A percentile compares a stretch with the other conserved stretches of the same genome.
These are phyloP conservation scores for Nymphalis c-album DNA, from an alignment of 2,888 invertebrate genomes.

Conservation along the genomic window DNA sequence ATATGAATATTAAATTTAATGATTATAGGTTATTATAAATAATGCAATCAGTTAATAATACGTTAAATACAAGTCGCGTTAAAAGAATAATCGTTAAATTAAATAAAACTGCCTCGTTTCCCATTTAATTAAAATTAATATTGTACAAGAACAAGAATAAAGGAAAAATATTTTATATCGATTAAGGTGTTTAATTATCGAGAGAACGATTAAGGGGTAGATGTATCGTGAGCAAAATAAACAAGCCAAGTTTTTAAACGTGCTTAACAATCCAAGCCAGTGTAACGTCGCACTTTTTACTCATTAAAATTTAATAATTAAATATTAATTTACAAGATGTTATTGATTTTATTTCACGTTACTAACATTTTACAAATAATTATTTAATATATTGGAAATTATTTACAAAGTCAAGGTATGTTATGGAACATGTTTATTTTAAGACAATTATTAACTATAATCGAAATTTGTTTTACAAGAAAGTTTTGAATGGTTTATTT, in stretches of 20 bases:
- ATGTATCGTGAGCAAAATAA: background rate
- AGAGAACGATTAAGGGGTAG: slow-evolving; percentile 28
- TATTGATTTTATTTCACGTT: background rate
- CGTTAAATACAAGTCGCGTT: slow-evolving; percentile 16
- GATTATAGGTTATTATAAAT: background rate
- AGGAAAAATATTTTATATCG: slow-evolving; percentile 48
- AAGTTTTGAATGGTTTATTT: too few species aligned
- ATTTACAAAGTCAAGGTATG: too few species aligned
- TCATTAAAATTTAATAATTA: too few species aligned
- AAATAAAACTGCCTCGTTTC: slow-evolving; percentile 37
- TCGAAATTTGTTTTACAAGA: too few species aligned
- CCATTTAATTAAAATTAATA: slow-evolving; percentile 49
- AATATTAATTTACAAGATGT: background rate
- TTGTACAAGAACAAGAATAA: slow-evolving; percentile 38
- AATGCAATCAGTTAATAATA: slow-evolving; percentile 8
- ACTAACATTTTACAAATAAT: too few species aligned
- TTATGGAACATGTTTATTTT: too few species aligned
- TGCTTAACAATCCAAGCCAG: background rate
- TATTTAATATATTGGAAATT: too few species aligned
- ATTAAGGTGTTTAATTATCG: slow-evolving; percentile 45
- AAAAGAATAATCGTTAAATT: slow-evolving; percentile 33
- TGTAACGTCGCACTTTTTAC: too few species aligned
- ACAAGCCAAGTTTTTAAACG: background rate
- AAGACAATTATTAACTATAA: too few species aligned
- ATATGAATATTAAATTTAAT: background rate